These are phyloP conservation scores for Neodontobutis hainanensis DNA, from an alignment of 2,113 vertebrate species.

Conservation along the genomic window DNA sequence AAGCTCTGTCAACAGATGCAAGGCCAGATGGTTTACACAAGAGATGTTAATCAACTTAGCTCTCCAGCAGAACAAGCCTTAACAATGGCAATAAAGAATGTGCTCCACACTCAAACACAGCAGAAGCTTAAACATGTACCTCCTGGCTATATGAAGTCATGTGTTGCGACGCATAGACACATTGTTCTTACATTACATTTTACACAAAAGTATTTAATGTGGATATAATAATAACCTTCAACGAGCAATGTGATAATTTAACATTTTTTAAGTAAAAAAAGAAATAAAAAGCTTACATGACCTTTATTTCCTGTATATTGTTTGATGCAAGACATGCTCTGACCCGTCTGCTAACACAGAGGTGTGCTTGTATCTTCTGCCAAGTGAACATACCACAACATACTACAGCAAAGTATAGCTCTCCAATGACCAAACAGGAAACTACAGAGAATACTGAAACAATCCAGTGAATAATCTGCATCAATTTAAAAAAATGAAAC, in stretches of 20 bases:
- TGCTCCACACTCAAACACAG: constrained; percentile 8
- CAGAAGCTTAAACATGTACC: constrained; percentile 33
- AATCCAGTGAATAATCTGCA: too few relatives aligned
- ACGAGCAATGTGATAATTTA: neutral
- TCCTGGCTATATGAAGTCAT: constrained; percentile 32
- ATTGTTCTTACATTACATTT: too few relatives aligned
- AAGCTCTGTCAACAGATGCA: constrained; percentile 58
- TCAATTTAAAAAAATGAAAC: constrained; percentile 43
- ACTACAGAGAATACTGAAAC: too few relatives aligned
- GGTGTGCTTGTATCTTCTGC: constrained; percentile 62
- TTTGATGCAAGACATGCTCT: constrained; percentile 43
- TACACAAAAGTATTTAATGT: neutral
- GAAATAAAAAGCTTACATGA: neutral
- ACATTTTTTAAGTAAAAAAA: neutral
- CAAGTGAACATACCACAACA: constrained; percentile 59
- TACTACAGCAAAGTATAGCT: constrained; percentile 22
- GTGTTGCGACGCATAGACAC: neutral
- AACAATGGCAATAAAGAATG: constrained; percentile 47
- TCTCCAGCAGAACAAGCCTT: constrained; percentile 52
- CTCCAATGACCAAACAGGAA: constrained; percentile 52
- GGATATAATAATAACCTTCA: constrained; percentile 23
- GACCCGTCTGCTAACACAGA: constrained; percentile 57
- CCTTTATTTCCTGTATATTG: constrained; percentile 20
- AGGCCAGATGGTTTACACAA: constrained; percentile 67
- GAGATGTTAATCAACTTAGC: constrained; percentile 68